Base-by-base conservation (phyloP, 1,140 invertebrate genomes). In the Euwallacea similis region DNA sequence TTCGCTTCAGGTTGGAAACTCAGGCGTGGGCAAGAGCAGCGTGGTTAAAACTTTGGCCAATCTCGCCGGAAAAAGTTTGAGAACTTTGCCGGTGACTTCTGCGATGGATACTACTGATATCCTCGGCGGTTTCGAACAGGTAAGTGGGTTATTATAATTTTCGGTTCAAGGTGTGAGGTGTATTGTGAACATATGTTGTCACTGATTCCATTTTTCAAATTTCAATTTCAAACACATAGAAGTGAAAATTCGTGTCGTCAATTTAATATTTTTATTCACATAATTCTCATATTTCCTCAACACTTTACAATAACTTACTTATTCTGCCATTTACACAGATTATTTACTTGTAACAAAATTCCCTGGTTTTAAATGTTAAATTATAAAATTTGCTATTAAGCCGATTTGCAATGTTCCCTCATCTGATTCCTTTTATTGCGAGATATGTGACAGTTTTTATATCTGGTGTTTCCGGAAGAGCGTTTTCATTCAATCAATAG, bases 61-160 rank as follows among this genome's bases (percentile, higher is more conserved):
- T 73, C 78, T 98, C 3, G 86, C 87, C 0, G 93, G 93, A 0
- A 87, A 89, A 72, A 85, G 88, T 62, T 83, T 98, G 2, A 86
- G 89, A 75, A 89, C 92, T 0, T 82, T 98, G 65, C 87, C 90
- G n/a, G 90, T 98, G 11, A 97, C 94, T 79, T 92, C 94, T 44
- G 90, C 93, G 50, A 98, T 96, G 89, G 97, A 98, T 79, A 97
- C 96, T 0, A 94, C 92, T 0, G 97, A 98, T 81, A 88, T 99
- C 55, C 85, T 99, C 6, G 97, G 97, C 60, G 94, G 95, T 47
- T 99, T 97, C 82, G 96, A 98, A 87, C 97, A 98, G 87, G 92
- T 96, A 74, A 87, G 86, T 83, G 42, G 42, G 9, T 56, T n/a
- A 56, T n/a, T 56, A 50, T 50, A 13, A 7, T 33, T 33, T 33